phyloP scores from a whole-genome alignment of 92 coral and sea anemone genomes.

The Epizoanthus scotinus region DNA sequence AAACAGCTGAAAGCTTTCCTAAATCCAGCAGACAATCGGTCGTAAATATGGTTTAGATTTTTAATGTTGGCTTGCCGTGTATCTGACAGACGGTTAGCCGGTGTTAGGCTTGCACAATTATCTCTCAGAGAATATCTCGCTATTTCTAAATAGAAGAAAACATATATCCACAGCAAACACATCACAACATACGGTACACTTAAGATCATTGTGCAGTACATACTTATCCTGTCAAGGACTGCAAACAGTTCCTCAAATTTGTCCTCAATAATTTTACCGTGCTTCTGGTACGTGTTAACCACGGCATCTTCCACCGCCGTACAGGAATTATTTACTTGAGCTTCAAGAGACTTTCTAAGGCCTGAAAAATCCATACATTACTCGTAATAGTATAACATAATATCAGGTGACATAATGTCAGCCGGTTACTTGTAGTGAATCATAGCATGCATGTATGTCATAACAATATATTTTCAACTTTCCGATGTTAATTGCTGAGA shows the following conservation, averaged over 20 bases:
- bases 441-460: no score
- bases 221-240: constrained; percentile 94
- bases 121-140: no score
- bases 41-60: no score
- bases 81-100: no score
- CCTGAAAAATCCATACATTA: constrained; percentile 45
- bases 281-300: constrained; percentile 81
- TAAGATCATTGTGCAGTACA: neutral
- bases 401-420: neutral
- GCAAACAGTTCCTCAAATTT: constrained; percentile 92
- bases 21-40: no score
- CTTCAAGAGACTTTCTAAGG: constrained; percentile 82
- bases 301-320: constrained; percentile 90
- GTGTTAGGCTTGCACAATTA: no score
- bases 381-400: neutral
- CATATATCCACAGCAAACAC: neutral
- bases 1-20: no score
- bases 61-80: no score
- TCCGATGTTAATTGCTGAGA: no score
- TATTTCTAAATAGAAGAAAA: no score
- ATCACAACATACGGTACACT: neutral
- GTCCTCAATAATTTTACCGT: constrained; percentile 85
- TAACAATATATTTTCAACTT: no score
- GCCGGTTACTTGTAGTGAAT: no score
- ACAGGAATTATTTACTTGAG: constrained; percentile 76